Percentiles rank a stretch among this genome's conserved stretches.
These are phyloP conservation scores for Synergus itoensis DNA, from an alignment of 2,888 invertebrate species.

Conservation along the genomic window DNA sequence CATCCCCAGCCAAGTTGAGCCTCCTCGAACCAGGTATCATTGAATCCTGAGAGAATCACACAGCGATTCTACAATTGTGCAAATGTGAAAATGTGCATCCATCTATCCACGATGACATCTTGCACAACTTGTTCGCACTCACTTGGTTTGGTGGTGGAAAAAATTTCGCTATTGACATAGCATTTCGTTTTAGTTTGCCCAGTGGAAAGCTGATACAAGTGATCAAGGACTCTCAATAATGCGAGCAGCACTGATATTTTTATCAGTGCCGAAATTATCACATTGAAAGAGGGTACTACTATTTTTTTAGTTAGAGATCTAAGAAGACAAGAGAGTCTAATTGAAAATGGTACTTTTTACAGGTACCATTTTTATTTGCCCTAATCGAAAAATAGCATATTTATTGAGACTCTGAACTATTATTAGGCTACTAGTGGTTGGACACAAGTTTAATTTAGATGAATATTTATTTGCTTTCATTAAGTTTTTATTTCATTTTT, in stretches of 20 bases:
- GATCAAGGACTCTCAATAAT: neutral
- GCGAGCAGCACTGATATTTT: neutral
- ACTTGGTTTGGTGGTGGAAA: conserved; percentile 41
- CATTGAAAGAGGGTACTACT: conserved; percentile 6
- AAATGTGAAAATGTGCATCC: conserved; percentile 6
- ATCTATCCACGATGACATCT: conserved; percentile 38
- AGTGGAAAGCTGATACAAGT: conserved; percentile 18
- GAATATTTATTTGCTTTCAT: conserved; percentile 35
- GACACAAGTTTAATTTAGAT: neutral
- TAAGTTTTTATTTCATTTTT: conserved; percentile 2
- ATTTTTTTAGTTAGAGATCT: conserved; percentile 2
- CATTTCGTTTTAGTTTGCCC: neutral
- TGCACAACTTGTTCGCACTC: conserved; percentile 40
- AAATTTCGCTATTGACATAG: conserved; percentile 2
- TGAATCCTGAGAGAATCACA: conserved; percentile 64
- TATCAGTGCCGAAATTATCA: neutral
- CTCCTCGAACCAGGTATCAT: conserved; percentile 76
- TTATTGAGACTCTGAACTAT: conserved; percentile 40
- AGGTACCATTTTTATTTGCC: conserved; percentile 2
- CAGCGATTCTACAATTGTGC: conserved; percentile 26
- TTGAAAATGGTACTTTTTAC: neutral
- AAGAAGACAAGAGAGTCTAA: neutral
- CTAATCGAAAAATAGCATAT: conserved; percentile 27
- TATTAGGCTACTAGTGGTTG: conserved; percentile 14
- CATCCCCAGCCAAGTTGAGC: conserved; percentile 74